A percentile compares a stretch with the other conserved stretches of the same genome.
phyloP scores from a whole-genome alignment of 2,797 vertebrate genomes.

The Sylvilagus floridanus region DNA sequence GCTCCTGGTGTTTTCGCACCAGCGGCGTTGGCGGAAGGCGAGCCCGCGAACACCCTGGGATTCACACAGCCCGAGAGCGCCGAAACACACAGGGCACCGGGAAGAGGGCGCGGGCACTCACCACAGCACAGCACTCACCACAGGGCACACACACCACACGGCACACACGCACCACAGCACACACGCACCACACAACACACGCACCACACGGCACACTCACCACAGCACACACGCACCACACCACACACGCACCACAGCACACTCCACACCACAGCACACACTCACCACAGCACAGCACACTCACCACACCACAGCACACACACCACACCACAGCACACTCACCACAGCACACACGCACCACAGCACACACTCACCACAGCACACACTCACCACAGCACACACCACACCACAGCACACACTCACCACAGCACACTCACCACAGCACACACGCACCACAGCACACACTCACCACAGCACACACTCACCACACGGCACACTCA shows the following conservation, averaged over 20 bases:
- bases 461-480: background rate
- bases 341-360: no score
- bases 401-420: background rate
- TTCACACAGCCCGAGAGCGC: background rate
- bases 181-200: background rate
- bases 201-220: background rate
- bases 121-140: background rate
- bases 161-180: background rate
- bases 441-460: no score
- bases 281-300: no score
- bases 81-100: background rate
- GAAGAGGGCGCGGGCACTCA: background rate
- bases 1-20: slow-evolving; percentile 9
- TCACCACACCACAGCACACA: background rate
- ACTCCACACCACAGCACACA: no score
- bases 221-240: background rate
- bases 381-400: no score
- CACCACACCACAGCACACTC: no score
- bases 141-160: background rate
- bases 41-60: background rate
- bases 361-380: no score
- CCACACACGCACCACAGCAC: no score
- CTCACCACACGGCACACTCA: background rate
- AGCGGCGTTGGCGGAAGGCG: background rate
- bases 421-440: background rate